Evolutionary conservation across 2,888 invertebrate species (phyloP).

Genomic region (Mimas tiliae): DNA sequence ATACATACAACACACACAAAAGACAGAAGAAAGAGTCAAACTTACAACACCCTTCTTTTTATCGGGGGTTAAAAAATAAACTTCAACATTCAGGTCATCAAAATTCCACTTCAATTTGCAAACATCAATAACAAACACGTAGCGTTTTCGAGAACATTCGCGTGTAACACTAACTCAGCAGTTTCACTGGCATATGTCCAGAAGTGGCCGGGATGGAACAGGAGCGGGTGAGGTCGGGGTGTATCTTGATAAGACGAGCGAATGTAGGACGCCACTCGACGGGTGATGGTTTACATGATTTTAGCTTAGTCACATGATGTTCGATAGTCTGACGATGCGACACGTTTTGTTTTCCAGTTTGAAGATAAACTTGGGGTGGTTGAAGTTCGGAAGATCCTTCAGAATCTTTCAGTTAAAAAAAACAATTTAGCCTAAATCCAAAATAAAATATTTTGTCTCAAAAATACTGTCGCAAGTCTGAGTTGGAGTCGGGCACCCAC

Average conservation of each 20-base stretch:
- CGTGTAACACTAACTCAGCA: conserved; percentile 10
- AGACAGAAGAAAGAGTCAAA: too few species aligned
- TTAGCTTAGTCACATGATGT: not conserved
- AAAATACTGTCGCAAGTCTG: too few species aligned
- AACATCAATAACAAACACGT: not conserved
- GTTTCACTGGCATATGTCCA: conserved; percentile 22
- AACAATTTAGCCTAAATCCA: too few species aligned
- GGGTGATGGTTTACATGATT: conserved; percentile 4
- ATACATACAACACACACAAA: too few species aligned
- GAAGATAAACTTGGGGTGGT: not conserved
- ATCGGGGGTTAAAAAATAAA: too few species aligned
- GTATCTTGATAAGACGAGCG: conserved; percentile 11
- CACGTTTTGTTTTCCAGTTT: not conserved
- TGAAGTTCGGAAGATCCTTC: not conserved
- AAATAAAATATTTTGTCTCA: too few species aligned
- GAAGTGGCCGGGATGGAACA: not conserved
- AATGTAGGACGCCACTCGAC: conserved; percentile 11
- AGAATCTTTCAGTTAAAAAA: not conserved
- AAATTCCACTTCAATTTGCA: conserved; percentile 2
- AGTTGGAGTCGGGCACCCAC: too few species aligned
- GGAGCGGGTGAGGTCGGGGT: not conserved
- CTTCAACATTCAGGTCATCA: not conserved
- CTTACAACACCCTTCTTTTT: too few species aligned
- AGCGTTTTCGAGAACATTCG: not conserved
- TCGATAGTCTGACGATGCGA: not conserved